Conservation (phyloP, 1,140 invertebrate species). For the Drosophila truncata region DNA sequence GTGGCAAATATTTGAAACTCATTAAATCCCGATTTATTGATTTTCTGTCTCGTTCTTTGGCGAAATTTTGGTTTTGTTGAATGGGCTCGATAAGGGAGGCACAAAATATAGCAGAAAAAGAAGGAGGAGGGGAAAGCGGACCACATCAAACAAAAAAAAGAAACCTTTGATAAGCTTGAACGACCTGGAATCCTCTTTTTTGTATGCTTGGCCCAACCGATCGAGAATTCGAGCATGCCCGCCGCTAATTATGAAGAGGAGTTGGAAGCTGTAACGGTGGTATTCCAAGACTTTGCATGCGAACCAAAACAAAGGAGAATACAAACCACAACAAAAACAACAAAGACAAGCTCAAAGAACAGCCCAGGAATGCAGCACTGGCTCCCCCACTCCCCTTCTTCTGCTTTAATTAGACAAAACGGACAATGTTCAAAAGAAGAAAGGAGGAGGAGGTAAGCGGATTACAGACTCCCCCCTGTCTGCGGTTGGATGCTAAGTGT, state of each 20-base stretch:
- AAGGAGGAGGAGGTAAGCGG: conserved; percentile 16
- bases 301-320: not conserved
- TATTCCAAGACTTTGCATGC: conserved; percentile 22
- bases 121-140: not conserved
- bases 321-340: not conserved
- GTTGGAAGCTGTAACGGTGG: conserved; percentile 5
- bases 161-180: not conserved
- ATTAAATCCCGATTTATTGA: conserved; percentile 78
- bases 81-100: conserved; percentile 11
- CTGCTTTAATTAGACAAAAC: conserved; percentile 21
- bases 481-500: conserved; percentile 2
- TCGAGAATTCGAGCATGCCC: conserved; percentile 4
- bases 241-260: not conserved
- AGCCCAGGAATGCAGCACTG: conserved; percentile 2
- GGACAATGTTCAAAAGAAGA: conserved; percentile 4
- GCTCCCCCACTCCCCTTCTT: not conserved
- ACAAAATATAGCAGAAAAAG: not conserved
- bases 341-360: conserved; percentile 18
- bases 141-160: conserved; percentile 13
- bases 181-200: not conserved
- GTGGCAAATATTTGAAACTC: conserved; percentile 76
- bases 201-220: not conserved
- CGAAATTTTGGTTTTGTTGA: conserved; percentile 32
- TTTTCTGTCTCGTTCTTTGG: conserved; percentile 62
- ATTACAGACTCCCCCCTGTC: conserved; percentile 16